Evolutionary conservation across 2,797 vertebrate genomes (phyloP), one percentile per base, ranked within the genome.

Genomic region (Gymnodraco acuticeps): DNA sequence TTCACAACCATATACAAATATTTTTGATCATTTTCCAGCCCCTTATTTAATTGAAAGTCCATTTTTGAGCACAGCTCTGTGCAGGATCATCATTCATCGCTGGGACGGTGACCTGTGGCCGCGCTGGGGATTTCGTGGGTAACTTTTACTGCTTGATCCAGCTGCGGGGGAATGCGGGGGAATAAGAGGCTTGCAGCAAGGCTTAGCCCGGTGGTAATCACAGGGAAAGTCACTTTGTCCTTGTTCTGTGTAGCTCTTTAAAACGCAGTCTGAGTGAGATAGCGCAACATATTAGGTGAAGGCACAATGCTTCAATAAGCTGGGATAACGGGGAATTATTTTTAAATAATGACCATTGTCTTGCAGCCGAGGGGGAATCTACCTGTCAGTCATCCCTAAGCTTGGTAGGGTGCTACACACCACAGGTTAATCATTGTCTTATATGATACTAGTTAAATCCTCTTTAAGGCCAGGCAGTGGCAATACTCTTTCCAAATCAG

Each of bases 111-210:
- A 88, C 70, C 80, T 77, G 42, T 73, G 81, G 46, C 75, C 60
- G 6, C 54, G 3, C 38, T 1, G 41, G 43, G 84, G 80, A 88
- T 91, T 89, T 85, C 48, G 85, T 33, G 38, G 63, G 64, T 79
- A 91, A 92, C 90, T 93, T 92, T 90, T 87, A 74, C 88, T 88
- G 72, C 79, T 78, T 83, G 81, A 89, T 94, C 85, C 88, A 91
- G 89, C 80, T 87, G 91, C 85, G 67, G 80, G 58, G 81, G 81
- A 91, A 82, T 27, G 27, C 27, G 27, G 27, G 79, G 81, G 80
- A 91, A 82, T 94, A 92, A 94, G 93, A 94, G 89, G 94, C 92
- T 93, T 94, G 89, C 59, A 70, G 77, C 45, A 0, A 60, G 84
- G 92, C 89, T 93, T 92, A 93, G 86, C 87, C 51, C 10, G 16